phyloP scores from a whole-genome alignment of 2,888 invertebrate genomes.

The Leptopilina drosophilae region DNA sequence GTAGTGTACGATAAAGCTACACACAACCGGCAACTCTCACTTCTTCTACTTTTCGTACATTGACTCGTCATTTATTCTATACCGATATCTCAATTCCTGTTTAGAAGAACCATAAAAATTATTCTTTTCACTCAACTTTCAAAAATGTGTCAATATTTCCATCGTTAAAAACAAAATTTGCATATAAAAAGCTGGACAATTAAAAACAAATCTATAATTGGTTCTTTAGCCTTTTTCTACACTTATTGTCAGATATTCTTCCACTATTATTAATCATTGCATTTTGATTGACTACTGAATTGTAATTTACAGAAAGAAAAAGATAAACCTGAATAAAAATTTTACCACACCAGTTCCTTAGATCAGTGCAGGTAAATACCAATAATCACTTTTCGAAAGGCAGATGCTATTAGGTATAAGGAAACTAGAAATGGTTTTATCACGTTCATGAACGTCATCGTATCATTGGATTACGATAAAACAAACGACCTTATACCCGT shows the following conservation, averaged over 20 bases:
- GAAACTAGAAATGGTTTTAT: slow-evolving; percentile 30
- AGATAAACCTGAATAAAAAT: too few species aligned
- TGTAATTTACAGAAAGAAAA: too few species aligned
- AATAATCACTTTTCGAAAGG: slow-evolving; percentile 51
- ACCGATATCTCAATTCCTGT: slow-evolving; percentile 38
- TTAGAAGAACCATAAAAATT: neutral
- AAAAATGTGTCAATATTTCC: too few species aligned
- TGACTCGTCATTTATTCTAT: slow-evolving; percentile 57
- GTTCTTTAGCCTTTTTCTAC: too few species aligned
- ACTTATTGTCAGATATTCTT: too few species aligned
- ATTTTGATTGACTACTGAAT: too few species aligned
- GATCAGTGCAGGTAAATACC: slow-evolving; percentile 11
- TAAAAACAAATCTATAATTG: too few species aligned
- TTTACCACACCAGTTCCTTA: neutral
- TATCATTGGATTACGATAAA: slow-evolving; percentile 44
- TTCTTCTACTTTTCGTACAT: slow-evolving; percentile 53
- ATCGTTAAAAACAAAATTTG: too few species aligned
- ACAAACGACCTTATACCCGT: slow-evolving; percentile 47
- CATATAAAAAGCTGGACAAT: too few species aligned
- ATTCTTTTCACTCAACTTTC: neutral
- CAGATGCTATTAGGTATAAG: slow-evolving; percentile 56
- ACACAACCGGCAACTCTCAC: slow-evolving; percentile 59
- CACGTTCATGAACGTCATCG: slow-evolving; percentile 29
- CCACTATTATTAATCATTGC: too few species aligned
- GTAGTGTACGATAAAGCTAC: slow-evolving; percentile 64